Conservation (phyloP, 1,140 invertebrate species). For the Drosophila chauvacae region DNA sequence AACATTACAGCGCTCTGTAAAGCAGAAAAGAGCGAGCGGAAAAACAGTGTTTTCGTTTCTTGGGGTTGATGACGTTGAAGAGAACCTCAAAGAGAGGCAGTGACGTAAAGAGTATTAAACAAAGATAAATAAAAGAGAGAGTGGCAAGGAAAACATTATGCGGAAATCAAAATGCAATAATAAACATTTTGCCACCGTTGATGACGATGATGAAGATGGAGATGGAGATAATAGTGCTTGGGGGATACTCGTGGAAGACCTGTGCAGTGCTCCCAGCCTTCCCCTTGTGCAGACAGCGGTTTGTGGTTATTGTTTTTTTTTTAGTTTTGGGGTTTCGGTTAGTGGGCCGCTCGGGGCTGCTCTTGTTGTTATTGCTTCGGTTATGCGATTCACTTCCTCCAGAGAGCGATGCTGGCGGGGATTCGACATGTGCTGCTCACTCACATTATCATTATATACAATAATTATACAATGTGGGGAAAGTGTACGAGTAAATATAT, state of each 20-base stretch:
- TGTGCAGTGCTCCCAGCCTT: slow-evolving; percentile 24
- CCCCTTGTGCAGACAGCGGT: slow-evolving; percentile 44
- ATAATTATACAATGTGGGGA: slow-evolving; percentile 66
- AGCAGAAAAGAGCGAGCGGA: slow-evolving; percentile 5
- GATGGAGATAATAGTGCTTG: slow-evolving; percentile 48
- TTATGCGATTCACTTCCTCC: slow-evolving; percentile 63
- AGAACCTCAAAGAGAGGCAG: slow-evolving; percentile 7
- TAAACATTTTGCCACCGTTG: slow-evolving; percentile 60
- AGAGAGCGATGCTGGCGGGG: slow-evolving; percentile 47
- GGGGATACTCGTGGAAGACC: slow-evolving; percentile 32
- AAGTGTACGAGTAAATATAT: slow-evolving; percentile 11
- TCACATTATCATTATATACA: slow-evolving; percentile 38
- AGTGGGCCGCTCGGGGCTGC: slow-evolving; percentile 69
- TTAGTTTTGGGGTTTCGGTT: slow-evolving; percentile 72
- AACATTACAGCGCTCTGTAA: slow-evolving; percentile 28
- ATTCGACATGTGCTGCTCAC: slow-evolving; percentile 58
- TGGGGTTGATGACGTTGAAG: slow-evolving; percentile 29
- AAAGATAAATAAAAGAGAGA: slow-evolving; percentile 7
- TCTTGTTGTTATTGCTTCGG: slow-evolving; percentile 21
- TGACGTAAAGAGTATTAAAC: slow-evolving; percentile 12
- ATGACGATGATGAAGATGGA: slow-evolving; percentile 50
- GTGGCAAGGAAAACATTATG: slow-evolving; percentile 52
- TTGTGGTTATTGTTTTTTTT: slow-evolving; percentile 64
- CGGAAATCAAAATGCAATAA: slow-evolving; percentile 81
- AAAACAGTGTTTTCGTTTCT: slow-evolving; percentile 4